Evolutionary conservation across 2,888 invertebrate species (phyloP), one percentile per base, ranked within the genome.

Genomic region (Drosophila mimetica): DNA sequence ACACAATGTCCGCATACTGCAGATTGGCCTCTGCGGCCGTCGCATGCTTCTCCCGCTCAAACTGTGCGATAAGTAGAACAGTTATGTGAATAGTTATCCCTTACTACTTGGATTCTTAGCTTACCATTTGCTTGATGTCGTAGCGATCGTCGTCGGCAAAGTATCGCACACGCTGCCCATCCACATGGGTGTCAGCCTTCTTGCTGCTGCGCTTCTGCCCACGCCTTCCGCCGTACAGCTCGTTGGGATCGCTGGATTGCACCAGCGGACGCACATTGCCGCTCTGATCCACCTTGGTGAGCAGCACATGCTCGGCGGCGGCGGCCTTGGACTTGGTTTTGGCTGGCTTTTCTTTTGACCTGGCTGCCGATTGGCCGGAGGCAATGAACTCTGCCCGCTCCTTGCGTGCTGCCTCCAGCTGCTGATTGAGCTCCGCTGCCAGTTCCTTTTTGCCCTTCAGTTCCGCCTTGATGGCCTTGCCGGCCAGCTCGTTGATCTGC

Each of bases 381-480:
- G 85, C 78, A 28, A 81, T 71, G 4, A 76, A 57, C 2, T 57
- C 60, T 16, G 74, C 79, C 32, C 91, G 90, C 11, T 85, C 92
- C 60, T 93, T 92, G 78, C 95, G 93, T 0, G 97, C 96, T 22
- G 92, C 92, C 75, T 96, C 95, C 42, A 98, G 91, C 90, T 97
- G 95, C 3, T 91, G 88, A 91, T 96, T 96, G 46, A 98, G 92
- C 88, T 96, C 94, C 36, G 91, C 89, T 0, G 95, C 95, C 55
- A 96, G 90, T 71, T 94, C 93, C 89, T 90, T 92, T 90, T 98
- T 95, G 16, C 98, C 98, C 93, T 97, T 94, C 80, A 99, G 94
- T 93, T 99, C 98, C 13, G 99, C 98, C 93, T 98, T 98, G 0
- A 99, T 93, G 72, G 98, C 94, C 92, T 96, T 97, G 2, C 98